phyloP scores from a whole-genome alignment of 2,113 vertebrate genomes.

The Charina bottae region DNA sequence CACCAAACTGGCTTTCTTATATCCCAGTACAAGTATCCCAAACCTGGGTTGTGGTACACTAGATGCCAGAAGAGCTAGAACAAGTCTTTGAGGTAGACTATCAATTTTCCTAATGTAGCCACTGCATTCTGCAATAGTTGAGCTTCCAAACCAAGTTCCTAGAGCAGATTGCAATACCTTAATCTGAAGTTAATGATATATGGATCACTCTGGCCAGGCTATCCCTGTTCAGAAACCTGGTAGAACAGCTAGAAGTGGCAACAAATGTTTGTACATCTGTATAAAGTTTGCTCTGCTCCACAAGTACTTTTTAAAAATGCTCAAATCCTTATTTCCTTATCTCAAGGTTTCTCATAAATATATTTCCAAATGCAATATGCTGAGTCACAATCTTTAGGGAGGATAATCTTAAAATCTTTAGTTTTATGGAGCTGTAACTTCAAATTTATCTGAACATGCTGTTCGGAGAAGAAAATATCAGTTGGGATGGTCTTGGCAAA shows the following conservation, averaged over 20 bases:
- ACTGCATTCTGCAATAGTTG: background rate
- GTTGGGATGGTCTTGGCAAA: constrained; percentile 15
- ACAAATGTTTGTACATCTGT: background rate
- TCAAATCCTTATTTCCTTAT: constrained; percentile 11
- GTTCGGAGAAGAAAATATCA: background rate
- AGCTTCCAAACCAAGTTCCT: background rate
- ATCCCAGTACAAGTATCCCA: background rate
- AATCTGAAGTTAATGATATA: background rate
- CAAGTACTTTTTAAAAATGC: constrained; percentile 23
- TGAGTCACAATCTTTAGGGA: background rate
- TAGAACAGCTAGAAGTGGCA: background rate
- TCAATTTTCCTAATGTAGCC: background rate
- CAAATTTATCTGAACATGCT: constrained; percentile 2
- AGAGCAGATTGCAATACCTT: background rate
- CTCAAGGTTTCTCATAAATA: constrained; percentile 13
- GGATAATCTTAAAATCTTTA: background rate
- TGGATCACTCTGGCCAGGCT: background rate
- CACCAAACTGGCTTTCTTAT: background rate
- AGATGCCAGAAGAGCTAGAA: background rate
- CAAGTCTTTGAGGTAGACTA: background rate
- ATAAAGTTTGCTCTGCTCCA: background rate
- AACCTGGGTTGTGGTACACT: background rate
- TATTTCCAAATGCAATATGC: background rate
- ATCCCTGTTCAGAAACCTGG: background rate
- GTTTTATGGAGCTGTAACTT: background rate